These are phyloP conservation scores for Ceryle rudis DNA, from an alignment of 2,797 vertebrate species.

Conservation along the genomic window DNA sequence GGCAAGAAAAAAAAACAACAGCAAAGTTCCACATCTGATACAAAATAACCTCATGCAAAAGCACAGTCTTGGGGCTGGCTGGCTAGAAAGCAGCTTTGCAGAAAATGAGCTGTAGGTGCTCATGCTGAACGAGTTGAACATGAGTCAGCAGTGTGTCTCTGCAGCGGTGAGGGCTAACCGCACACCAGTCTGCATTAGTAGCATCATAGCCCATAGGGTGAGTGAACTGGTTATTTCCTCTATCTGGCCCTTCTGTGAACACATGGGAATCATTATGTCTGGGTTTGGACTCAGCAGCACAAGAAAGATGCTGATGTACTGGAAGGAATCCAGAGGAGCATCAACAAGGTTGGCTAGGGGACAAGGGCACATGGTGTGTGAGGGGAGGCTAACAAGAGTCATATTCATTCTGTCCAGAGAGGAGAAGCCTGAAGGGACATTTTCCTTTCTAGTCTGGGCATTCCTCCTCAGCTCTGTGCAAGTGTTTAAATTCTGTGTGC, in stretches of 20 bases:
- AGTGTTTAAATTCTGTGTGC: neutral
- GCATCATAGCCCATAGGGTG: neutral
- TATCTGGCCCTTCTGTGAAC: neutral
- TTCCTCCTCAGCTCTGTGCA: neutral
- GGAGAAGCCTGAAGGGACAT: neutral
- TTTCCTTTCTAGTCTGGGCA: neutral
- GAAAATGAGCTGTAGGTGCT: neutral
- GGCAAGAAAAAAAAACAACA: neutral
- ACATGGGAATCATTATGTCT: neutral
- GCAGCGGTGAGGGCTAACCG: neutral
- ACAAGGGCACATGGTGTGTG: accelerated
- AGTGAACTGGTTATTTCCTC: neutral
- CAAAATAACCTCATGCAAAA: neutral
- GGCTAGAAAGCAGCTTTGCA: neutral
- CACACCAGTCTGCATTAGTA: neutral
- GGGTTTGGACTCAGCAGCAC: neutral
- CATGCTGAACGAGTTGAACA: accelerated
- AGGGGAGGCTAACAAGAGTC: neutral
- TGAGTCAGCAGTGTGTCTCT: neutral
- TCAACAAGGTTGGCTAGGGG: neutral
- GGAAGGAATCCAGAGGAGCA: neutral
- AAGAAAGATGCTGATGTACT: neutral
- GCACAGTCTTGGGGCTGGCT: neutral
- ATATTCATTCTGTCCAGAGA: neutral
- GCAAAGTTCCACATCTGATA: neutral